Evolutionary conservation across 2,797 vertebrate species (phyloP).

Genomic region (Dicrostonyx torquatus): DNA sequence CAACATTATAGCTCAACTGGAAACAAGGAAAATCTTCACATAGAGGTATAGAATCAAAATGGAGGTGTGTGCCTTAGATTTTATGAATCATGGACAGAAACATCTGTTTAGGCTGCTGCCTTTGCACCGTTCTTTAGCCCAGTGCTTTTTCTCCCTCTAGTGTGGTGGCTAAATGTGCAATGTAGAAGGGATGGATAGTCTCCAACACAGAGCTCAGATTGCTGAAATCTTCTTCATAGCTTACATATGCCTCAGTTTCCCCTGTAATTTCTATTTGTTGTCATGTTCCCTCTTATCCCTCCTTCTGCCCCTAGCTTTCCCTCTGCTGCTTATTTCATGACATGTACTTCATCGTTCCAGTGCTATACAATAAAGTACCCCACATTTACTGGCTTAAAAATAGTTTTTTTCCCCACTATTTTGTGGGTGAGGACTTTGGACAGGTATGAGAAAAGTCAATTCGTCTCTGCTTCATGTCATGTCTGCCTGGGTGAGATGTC

Average conservation of each 20-base stretch:
- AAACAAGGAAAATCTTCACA: slow-evolving; percentile 36
- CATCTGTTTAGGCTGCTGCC: not conserved
- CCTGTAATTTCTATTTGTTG: not conserved
- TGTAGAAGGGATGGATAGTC: not conserved
- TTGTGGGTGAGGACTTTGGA: not conserved
- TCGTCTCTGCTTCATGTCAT: not conserved
- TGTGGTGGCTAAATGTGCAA: not conserved
- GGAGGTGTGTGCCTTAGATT: not conserved
- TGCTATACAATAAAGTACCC: not conserved
- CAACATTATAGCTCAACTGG: not conserved
- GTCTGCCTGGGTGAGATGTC: not conserved
- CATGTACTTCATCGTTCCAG: not conserved
- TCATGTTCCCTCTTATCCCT: not conserved
- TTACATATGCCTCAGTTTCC: not conserved
- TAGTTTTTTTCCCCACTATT: not conserved
- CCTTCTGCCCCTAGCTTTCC: not conserved
- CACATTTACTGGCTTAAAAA: not conserved
- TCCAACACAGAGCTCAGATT: not conserved
- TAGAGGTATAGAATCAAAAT: not conserved
- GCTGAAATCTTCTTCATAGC: not conserved
- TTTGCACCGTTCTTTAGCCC: not conserved
- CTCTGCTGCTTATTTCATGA: not conserved
- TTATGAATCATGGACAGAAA: not conserved
- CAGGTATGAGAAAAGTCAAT: not conserved
- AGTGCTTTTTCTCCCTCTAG: not conserved